A percentile compares a stretch with the other conserved stretches of the same genome.
These are phyloP conservation scores for Riptortus pedestris DNA, from an alignment of 1,140 invertebrate genomes.

Conservation along the genomic window DNA sequence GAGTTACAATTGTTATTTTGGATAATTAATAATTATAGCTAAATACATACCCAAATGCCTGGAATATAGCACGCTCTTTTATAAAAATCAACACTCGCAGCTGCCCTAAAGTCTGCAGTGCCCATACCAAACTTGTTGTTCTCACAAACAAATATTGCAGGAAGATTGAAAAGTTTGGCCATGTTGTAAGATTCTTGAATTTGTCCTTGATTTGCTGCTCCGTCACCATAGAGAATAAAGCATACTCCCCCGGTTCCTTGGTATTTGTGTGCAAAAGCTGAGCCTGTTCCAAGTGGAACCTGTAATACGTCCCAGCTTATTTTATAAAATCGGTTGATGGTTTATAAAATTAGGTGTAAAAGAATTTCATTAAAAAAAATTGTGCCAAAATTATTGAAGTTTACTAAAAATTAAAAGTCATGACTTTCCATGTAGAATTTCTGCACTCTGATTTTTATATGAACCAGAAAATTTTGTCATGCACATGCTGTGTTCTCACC, in stretches of 20 bases:
- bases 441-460: no score
- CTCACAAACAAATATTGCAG: constrained; percentile 64
- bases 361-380: no score
- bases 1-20: no score
- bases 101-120: constrained; percentile 50
- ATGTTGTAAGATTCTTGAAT: constrained; percentile 52
- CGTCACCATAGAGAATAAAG: constrained; percentile 58
- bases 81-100: constrained; percentile 57
- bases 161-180: constrained; percentile 61
- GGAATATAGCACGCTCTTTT: constrained; percentile 63
- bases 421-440: no score
- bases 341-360: no score
- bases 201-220: constrained; percentile 57
- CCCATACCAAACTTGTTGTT: constrained; percentile 78
- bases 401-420: no score
- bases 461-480: no score
- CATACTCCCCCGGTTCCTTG: constrained; percentile 43
- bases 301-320: no score
- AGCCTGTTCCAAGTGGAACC: constrained; percentile 50
- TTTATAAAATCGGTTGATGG: no score
- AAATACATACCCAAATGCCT: constrained; percentile 37
- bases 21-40: neutral
- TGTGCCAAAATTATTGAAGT: no score
- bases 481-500: no score
- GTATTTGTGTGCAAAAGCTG: constrained; percentile 59